Conservation (phyloP, 2,888 invertebrate species). For the Phaedon cochleariae region DNA sequence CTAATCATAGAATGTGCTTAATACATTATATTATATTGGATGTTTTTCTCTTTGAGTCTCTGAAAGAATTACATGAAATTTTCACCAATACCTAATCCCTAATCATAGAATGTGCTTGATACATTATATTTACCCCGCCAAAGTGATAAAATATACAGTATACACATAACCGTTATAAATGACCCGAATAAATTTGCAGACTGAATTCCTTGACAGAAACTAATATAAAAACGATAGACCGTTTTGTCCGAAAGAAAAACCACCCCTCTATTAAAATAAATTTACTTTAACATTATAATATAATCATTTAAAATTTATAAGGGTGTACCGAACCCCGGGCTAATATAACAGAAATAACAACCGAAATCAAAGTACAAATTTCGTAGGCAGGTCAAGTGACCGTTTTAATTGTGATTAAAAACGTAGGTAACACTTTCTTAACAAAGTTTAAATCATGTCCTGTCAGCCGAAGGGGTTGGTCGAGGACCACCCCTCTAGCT, state of each 20-base stretch:
- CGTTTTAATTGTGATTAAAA: slow-evolving; percentile 51
- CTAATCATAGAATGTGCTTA: too few species aligned
- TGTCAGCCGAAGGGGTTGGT: slow-evolving; percentile 49
- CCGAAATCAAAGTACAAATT: slow-evolving; percentile 54
- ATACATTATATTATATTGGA: too few species aligned
- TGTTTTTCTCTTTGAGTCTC: too few species aligned
- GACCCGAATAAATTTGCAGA: slow-evolving; percentile 8
- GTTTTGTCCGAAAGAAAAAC: slow-evolving; percentile 47
- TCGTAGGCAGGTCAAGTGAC: slow-evolving; percentile 53
- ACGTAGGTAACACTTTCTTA: slow-evolving; percentile 57
- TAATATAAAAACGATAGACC: slow-evolving; percentile 51
- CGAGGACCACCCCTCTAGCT: slow-evolving; percentile 41
- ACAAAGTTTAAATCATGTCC: slow-evolving; percentile 49
- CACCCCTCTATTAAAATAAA: slow-evolving; percentile 54
- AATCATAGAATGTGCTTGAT: too few species aligned
- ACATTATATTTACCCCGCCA: too few species aligned
- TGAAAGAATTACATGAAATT: too few species aligned
- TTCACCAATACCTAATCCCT: too few species aligned
- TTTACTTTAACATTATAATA: slow-evolving; percentile 56
- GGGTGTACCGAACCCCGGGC: slow-evolving; percentile 32
- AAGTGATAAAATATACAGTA: slow-evolving; percentile 21
- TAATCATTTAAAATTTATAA: slow-evolving; percentile 56
- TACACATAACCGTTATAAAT: slow-evolving; percentile 23
- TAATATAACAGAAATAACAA: slow-evolving; percentile 37
- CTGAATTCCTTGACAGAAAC: slow-evolving; percentile 27